Percentiles rank a stretch among this genome's conserved stretches.
Evolutionary conservation across 2,113 vertebrate species (phyloP).

Genomic region (Trematomus loennbergii): DNA sequence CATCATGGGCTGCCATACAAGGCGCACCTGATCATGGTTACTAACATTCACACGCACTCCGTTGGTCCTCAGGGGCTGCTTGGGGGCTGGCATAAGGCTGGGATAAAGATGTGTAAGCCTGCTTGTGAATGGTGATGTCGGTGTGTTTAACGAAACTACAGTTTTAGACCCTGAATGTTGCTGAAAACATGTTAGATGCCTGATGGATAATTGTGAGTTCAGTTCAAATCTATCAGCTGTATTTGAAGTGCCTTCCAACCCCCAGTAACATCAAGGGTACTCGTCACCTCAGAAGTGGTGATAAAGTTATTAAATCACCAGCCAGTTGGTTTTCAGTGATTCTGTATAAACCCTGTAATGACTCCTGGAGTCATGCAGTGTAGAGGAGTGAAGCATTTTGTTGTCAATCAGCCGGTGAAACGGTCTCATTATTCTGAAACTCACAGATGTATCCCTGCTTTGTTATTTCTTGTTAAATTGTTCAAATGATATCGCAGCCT

Average conservation of each 20-base stretch:
- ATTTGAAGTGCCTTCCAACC: conserved; percentile 13
- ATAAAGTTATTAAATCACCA: conserved; percentile 23
- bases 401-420: conserved; percentile 41
- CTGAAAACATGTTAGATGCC: background rate
- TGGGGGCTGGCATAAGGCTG: too few relatives aligned
- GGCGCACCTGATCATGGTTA: too few relatives aligned
- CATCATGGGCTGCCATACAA: too few relatives aligned
- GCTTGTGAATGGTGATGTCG: background rate
- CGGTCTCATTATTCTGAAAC: conserved; percentile 19
- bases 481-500: conserved; percentile 10
- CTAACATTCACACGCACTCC: too few relatives aligned
- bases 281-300: background rate
- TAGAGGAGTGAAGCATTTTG: background rate
- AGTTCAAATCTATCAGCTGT: conserved; percentile 31
- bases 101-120: background rate
- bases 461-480: conserved; percentile 6
- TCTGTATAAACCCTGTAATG: background rate
- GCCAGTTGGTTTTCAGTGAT: conserved; percentile 16
- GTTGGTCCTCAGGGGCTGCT: too few relatives aligned
- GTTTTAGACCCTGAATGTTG: background rate
- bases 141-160: too few relatives aligned
- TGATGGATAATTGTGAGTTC: background rate
- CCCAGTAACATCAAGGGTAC: background rate
- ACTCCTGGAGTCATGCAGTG: background rate
- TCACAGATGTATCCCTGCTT: background rate